These are phyloP conservation scores for Scomber colias DNA, from an alignment of 2,113 vertebrate genomes.

Conservation along the genomic window DNA sequence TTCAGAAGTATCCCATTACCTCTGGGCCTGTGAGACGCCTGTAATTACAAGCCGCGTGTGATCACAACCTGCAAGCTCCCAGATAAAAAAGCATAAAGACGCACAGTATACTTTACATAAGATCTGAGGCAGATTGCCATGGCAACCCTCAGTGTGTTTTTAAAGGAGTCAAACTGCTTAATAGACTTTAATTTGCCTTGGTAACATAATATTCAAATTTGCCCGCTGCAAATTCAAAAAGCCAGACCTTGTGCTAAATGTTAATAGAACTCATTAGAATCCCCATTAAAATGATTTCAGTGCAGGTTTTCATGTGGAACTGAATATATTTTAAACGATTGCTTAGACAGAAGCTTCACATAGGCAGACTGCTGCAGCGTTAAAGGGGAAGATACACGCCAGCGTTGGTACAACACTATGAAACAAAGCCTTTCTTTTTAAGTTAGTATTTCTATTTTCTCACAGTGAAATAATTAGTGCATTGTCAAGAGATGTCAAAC, in stretches of 20 bases:
- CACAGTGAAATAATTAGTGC: neutral
- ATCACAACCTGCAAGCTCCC: constrained; percentile 33
- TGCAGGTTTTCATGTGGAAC: constrained; percentile 2
- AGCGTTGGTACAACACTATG: neutral
- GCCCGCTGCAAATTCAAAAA: constrained; percentile 1
- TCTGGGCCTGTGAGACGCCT: constrained; percentile 20
- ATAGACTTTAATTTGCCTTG: constrained; percentile 23
- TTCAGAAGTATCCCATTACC: constrained; percentile 40
- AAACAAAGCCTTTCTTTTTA: neutral
- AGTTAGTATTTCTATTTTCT: neutral
- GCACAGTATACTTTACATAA: constrained; percentile 26
- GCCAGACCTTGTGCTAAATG: constrained; percentile 12
- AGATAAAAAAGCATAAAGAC: constrained; percentile 30
- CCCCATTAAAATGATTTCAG: neutral
- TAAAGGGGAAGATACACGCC: neutral
- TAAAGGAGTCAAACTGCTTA: constrained; percentile 20
- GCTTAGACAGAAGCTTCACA: neutral
- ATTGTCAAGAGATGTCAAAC: constrained; percentile 6
- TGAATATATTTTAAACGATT: neutral
- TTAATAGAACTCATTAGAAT: constrained; percentile 19
- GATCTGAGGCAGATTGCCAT: constrained; percentile 39
- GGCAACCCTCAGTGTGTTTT: constrained; percentile 31
- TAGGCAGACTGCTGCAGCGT: neutral
- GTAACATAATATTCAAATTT: constrained; percentile 25
- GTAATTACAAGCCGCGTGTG: constrained; percentile 47